Conservation (phyloP, 2,888 invertebrate species). For the Andrena haemorrhoa region DNA sequence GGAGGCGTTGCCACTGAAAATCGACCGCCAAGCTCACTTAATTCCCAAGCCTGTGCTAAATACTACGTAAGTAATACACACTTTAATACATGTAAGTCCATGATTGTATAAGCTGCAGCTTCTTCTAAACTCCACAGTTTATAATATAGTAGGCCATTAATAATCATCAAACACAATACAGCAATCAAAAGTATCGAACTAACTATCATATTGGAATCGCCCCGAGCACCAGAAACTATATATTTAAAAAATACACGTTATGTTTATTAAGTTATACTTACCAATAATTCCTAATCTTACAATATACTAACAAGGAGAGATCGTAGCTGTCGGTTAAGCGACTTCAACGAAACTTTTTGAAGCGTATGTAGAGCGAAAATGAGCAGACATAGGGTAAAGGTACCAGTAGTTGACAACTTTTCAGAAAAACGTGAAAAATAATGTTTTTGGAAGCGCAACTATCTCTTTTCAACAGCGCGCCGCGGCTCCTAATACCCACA, state of each 20-base stretch:
- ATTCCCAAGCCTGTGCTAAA: no score
- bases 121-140: slow-evolving; percentile 92
- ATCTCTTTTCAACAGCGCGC: no score
- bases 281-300: slow-evolving; percentile 1
- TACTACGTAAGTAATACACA: slow-evolving; percentile 75
- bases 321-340: no score
- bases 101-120: slow-evolving; percentile 85
- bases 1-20: no score
- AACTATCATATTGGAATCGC: slow-evolving; percentile 79
- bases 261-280: neutral
- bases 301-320: neutral
- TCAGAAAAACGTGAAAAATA: no score
- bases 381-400: no score
- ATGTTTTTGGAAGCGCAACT: no score
- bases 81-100: slow-evolving; percentile 86
- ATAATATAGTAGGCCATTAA: slow-evolving; percentile 93
- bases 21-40: no score
- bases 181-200: slow-evolving; percentile 87
- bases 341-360: no score
- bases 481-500: no score
- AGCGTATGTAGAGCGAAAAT: no score
- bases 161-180: slow-evolving; percentile 88
- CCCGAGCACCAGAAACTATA: slow-evolving; percentile 71
- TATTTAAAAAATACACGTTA: slow-evolving; percentile 1
- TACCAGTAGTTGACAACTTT: no score